Percentiles rank a stretch among this genome's conserved stretches.
These are phyloP conservation scores for Steinernema scapterisci DNA, from an alignment of 2,888 invertebrate species.

Conservation along the genomic window DNA sequence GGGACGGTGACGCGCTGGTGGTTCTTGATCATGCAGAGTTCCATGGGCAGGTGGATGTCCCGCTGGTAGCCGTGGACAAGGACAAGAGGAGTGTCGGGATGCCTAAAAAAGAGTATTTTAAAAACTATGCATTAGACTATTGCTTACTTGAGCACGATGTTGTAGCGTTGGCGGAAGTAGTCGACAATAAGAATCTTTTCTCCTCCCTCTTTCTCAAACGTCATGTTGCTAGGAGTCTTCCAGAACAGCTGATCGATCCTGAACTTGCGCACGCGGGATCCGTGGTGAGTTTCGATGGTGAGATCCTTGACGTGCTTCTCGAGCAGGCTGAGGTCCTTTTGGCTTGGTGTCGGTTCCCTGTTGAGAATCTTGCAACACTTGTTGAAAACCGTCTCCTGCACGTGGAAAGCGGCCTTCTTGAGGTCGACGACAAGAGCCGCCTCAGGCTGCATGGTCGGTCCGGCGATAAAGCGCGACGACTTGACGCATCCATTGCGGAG, in stretches of 20 bases:
- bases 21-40: not conserved
- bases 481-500: conserved; percentile 45
- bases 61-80: not conserved
- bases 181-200: not conserved
- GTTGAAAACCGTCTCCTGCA: conserved; percentile 32
- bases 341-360: not conserved
- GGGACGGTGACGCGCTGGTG: not conserved
- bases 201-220: not conserved
- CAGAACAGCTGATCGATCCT: not conserved
- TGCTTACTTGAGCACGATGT: not conserved
- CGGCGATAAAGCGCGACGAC: conserved; percentile 42
- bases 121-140: not conserved
- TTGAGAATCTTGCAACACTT: conserved; percentile 33
- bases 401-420: conserved; percentile 50
- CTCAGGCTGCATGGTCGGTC: conserved; percentile 41
- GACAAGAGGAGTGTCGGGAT: not conserved
- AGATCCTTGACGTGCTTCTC: not conserved
- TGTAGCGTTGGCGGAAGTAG: not conserved
- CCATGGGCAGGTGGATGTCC: conserved; percentile 2
- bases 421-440: conserved; percentile 44
- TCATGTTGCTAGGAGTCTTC: not conserved
- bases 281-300: not conserved
- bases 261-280: not conserved
- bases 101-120: not conserved
- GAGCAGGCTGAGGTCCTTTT: not conserved